Evolutionary conservation across 2,797 vertebrate genomes (phyloP).

Genomic region (Ispidina lecontei): DNA sequence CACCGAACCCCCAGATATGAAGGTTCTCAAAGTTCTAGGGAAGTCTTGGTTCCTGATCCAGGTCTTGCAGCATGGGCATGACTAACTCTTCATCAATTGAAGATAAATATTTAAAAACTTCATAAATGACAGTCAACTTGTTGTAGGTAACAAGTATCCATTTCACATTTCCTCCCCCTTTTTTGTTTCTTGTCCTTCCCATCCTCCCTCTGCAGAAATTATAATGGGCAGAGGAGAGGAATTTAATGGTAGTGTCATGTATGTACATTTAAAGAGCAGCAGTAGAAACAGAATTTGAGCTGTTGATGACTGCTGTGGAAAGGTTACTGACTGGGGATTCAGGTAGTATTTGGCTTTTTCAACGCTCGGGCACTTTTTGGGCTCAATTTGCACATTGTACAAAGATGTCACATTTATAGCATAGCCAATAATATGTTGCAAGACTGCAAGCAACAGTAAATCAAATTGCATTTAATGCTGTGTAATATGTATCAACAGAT

Average conservation of each 20-base stretch:
- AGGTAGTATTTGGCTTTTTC: not conserved
- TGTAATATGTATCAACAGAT: not conserved
- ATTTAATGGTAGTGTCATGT: not conserved
- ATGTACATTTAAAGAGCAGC: not conserved
- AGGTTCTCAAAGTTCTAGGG: constrained; percentile 33
- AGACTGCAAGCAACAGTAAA: not conserved
- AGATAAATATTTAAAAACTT: constrained; percentile 64
- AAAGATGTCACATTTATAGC: not conserved
- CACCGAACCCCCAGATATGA: not conserved
- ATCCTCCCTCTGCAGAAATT: not conserved
- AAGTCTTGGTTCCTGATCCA: constrained; percentile 53
- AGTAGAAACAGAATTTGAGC: not conserved
- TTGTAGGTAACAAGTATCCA: constrained; percentile 49
- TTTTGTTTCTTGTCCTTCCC: not conserved
- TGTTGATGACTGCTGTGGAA: not conserved
- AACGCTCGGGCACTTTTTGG: not conserved
- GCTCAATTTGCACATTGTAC: not conserved
- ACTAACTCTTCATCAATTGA: constrained; percentile 71
- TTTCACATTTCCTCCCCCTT: not conserved
- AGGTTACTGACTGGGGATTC: not conserved
- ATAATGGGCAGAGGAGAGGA: not conserved
- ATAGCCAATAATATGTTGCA: not conserved
- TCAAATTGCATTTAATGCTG: not conserved
- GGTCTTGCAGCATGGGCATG: constrained; percentile 30
- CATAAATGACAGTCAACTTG: constrained; percentile 29